Conservation (phyloP, 2,113 vertebrate genomes). For the Bathybates hornii region DNA sequence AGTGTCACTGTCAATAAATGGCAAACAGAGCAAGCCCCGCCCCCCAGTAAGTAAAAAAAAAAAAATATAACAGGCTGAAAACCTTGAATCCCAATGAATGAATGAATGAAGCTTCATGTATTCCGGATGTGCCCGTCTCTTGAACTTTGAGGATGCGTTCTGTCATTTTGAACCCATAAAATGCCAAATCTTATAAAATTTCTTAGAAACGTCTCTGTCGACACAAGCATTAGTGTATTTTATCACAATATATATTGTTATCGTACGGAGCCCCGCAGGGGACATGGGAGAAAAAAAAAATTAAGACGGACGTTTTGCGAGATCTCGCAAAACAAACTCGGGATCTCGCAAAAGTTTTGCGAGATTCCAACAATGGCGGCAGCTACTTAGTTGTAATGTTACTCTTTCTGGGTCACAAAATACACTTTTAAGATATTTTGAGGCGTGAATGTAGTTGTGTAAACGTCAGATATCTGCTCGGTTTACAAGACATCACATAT, state of each 20-base stretch:
- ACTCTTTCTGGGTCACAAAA: too few relatives aligned
- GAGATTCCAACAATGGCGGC: too few relatives aligned
- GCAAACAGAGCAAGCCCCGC: neutral
- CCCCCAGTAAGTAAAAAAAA: neutral
- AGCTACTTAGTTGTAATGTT: too few relatives aligned
- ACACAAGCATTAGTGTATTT: rapidly evolving
- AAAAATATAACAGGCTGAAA: neutral
- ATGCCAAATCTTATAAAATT: rapidly evolving
- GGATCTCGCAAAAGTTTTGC: too few relatives aligned
- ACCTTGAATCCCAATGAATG: neutral
- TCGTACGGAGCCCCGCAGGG: rapidly evolving
- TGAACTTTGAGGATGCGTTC: rapidly evolving
- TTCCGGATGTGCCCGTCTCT: neutral
- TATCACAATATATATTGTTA: rapidly evolving
- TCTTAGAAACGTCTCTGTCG: rapidly evolving
- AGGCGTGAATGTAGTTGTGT: too few relatives aligned
- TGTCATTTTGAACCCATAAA: neutral
- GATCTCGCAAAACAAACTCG: too few relatives aligned
- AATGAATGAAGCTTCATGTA: neutral
- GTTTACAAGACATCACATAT: too few relatives aligned
- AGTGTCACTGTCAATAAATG: neutral
- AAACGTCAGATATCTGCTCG: too few relatives aligned
- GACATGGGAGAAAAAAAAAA: too few relatives aligned
- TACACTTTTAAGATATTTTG: too few relatives aligned
- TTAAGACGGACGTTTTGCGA: too few relatives aligned